Evolutionary conservation across 2,113 vertebrate species (phyloP).

Genomic region (Prunella himalayana): DNA sequence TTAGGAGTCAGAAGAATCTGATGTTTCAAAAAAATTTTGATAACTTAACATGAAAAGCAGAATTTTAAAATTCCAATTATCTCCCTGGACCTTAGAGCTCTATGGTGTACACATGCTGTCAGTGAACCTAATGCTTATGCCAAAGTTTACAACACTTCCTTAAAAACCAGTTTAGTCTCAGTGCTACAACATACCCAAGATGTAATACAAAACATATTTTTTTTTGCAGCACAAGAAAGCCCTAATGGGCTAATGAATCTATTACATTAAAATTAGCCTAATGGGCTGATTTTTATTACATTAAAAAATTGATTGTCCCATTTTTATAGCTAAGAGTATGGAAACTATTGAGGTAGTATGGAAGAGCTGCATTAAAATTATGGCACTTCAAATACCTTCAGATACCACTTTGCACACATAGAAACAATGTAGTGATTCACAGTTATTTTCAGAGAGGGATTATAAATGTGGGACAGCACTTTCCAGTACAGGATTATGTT

Average conservation of each 20-base stretch:
- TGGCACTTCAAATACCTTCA: not conserved
- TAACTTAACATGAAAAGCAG: not conserved
- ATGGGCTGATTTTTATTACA: not conserved
- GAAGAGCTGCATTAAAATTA: not conserved
- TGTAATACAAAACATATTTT: not conserved
- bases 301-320: not conserved
- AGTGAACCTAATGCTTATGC: not conserved
- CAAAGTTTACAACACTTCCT: rapidly evolving
- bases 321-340: not conserved
- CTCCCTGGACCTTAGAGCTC: not conserved
- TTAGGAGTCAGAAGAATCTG: not conserved
- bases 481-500: not conserved
- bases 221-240: not conserved
- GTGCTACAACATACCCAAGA: not conserved
- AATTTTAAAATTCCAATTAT: not conserved
- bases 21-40: not conserved
- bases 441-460: not conserved
- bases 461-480: not conserved
- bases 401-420: not conserved
- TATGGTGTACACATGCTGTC: no score
- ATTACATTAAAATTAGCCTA: not conserved
- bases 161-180: not conserved
- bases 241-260: not conserved
- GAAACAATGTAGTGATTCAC: not conserved
- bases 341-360: not conserved